Evolutionary conservation across 1,140 invertebrate species (phyloP).

Genomic region (Scaptomyza montana): DNA sequence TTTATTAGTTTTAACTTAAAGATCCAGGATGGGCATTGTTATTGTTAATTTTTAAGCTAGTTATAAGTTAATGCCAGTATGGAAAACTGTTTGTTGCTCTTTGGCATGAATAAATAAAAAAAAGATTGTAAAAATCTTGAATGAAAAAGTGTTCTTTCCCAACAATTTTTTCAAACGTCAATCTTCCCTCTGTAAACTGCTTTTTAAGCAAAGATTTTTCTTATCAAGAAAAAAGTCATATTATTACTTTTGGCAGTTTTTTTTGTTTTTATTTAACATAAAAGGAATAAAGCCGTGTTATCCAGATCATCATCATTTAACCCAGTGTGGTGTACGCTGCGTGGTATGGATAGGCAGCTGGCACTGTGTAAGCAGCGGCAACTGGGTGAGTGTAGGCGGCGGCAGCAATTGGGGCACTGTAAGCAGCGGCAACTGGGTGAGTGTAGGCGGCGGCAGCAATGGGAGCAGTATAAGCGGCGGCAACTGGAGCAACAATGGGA

Average conservation of each 20-base stretch:
- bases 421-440: constrained; percentile 25
- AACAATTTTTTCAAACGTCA: too few relatives aligned
- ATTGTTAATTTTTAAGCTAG: too few relatives aligned
- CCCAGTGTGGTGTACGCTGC: constrained; percentile 60
- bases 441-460: constrained; percentile 60
- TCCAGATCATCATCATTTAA: constrained; percentile 30
- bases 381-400: constrained; percentile 38
- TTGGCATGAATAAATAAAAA: too few relatives aligned
- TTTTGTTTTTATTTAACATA: constrained; percentile 49
- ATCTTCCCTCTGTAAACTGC: neutral
- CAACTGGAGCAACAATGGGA: constrained; percentile 55
- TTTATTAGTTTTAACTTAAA: too few relatives aligned
- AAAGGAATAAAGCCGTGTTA: neutral
- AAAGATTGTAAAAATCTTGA: too few relatives aligned
- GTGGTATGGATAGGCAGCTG: constrained; percentile 43
- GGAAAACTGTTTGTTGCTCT: too few relatives aligned
- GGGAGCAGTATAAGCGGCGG: constrained; percentile 53
- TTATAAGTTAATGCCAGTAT: too few relatives aligned
- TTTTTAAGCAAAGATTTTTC: neutral
- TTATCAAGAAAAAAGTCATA: neutral
- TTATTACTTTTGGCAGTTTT: neutral
- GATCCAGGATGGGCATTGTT: too few relatives aligned
- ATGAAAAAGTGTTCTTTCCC: too few relatives aligned
- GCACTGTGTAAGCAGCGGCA: constrained; percentile 51
- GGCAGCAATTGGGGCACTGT: neutral